Conservation (phyloP, 1,140 invertebrate genomes). For the Leptinotarsa undecemlineata region DNA sequence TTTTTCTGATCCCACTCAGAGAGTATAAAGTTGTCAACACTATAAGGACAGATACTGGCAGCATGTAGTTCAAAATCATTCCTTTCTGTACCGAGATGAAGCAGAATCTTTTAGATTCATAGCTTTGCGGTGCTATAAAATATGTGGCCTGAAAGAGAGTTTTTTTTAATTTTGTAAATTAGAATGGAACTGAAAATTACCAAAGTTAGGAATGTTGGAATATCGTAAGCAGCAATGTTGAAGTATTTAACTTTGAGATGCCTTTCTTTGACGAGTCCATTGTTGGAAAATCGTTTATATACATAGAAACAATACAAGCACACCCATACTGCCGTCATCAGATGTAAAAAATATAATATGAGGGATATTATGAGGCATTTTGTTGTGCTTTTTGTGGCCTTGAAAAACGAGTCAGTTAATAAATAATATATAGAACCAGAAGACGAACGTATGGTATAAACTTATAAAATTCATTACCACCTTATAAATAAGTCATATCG, state of each 20-base stretch:
- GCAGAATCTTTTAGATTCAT: slow-evolving; percentile 71
- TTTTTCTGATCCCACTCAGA: slow-evolving; percentile 53
- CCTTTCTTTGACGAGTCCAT: slow-evolving; percentile 21
- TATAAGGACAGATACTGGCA: slow-evolving; percentile 68
- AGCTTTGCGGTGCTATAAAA: slow-evolving; percentile 65
- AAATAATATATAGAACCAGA: too few relatives aligned
- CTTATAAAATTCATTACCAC: too few relatives aligned
- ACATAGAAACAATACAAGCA: slow-evolving; percentile 59
- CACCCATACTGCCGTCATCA: slow-evolving; percentile 69
- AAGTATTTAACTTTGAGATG: slow-evolving; percentile 52
- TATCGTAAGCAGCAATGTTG: slow-evolving; percentile 60
- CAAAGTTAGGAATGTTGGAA: slow-evolving; percentile 61
- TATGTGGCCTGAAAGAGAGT: slow-evolving; percentile 62
- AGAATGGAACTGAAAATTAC: slow-evolving; percentile 46
- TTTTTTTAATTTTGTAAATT: not conserved
- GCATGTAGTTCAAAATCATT: slow-evolving; percentile 73
- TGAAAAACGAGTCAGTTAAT: slow-evolving; percentile 36
- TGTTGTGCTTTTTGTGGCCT: slow-evolving; percentile 64
- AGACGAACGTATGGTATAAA: too few relatives aligned
- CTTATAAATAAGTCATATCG: too few relatives aligned
- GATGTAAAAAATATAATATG: slow-evolving; percentile 69
- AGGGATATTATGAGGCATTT: slow-evolving; percentile 68
- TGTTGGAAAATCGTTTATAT: slow-evolving; percentile 52
- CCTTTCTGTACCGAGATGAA: slow-evolving; percentile 75
- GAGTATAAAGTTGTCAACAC: slow-evolving; percentile 61